Evolutionary conservation across 1,140 invertebrate genomes (phyloP), one percentile per base, ranked within the genome.

Genomic region (Sinella curviseta): DNA sequence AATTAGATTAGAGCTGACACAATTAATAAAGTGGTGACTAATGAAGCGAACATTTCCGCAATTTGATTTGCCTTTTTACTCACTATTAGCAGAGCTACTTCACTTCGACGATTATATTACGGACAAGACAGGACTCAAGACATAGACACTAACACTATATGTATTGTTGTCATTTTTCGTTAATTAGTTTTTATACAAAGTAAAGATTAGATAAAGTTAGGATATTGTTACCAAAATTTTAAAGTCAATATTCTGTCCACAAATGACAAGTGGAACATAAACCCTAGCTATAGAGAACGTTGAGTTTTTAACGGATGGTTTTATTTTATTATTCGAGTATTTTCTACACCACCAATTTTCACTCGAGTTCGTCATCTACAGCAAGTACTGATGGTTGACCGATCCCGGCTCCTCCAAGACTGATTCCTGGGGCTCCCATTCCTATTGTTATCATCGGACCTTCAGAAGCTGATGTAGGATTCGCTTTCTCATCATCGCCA

Each of bases 291-390:
- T 8, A 48, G 39, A 48, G 39, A 48, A 20, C 8, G 39, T n/a
- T n/a, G n/a, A n/a, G n/a, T n/a, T 48, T 8, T 48, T 48, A 48
- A 48, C 39, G 39, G 39, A 48, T 48, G 39, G 39, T 8, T 48
- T 12, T 20, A 48, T 12, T 48, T 48, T 12, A 12, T 48, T 12
- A 48, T 48, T 48, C 31, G n/a, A 70, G 8, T 70, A 8, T 8
- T 30, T 4, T 31, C 3, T 70, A 70, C 31, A 31, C 65, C 8
- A n/a, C n/a, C n/a, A 4, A 12, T 74, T 34, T 74, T 81, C 79
- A 83, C 70, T 83, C 83, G 33, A 83, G 55, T 14, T 83, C 83
- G 30, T 83, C 83, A 35, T 83, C 83, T 74, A 83, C 79, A 60
- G 76, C 31, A 3, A 82, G 70, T 39, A 81, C 57, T 35, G 54